Percentiles rank a stretch among this genome's conserved stretches.
Evolutionary conservation across 2,797 vertebrate genomes (phyloP).

Genomic region (Apogon talboti): DNA sequence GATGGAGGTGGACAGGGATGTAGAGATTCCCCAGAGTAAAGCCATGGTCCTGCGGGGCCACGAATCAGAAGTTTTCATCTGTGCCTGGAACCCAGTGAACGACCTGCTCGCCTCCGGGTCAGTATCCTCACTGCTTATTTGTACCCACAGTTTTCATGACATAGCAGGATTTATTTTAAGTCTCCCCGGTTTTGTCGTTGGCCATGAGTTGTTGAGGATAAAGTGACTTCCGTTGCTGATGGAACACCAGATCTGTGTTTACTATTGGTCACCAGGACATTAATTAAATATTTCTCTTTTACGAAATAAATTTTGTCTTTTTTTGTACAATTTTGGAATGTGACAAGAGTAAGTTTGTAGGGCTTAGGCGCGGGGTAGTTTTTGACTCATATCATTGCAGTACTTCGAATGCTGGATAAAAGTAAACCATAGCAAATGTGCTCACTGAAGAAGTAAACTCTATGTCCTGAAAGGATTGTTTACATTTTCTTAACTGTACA

Average conservation of each 20-base stretch:
- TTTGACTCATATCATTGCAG: too few relatives aligned
- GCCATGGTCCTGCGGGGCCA: constrained; percentile 98
- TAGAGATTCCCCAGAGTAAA: constrained; percentile 98
- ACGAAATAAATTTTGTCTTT: neutral
- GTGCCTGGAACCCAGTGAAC: constrained; percentile 99
- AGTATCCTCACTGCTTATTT: constrained; percentile 53
- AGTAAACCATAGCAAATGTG: too few relatives aligned
- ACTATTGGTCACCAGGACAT: neutral
- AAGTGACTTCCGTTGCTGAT: neutral
- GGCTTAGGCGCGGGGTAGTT: too few relatives aligned
- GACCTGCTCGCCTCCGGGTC: constrained; percentile 98
- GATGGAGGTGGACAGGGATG: constrained; percentile 98
- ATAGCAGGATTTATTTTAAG: neutral
- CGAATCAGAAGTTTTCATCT: constrained; percentile 98
- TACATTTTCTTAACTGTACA: too few relatives aligned
- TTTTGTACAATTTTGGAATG: neutral
- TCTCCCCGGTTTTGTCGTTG: constrained; percentile 2
- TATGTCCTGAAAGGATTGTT: too few relatives aligned
- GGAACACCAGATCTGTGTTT: neutral
- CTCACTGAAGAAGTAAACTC: too few relatives aligned
- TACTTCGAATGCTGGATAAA: too few relatives aligned
- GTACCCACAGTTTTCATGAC: neutral
- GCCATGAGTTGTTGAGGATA: neutral
- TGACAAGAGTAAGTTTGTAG: neutral
- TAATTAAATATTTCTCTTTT: neutral